Percentiles rank a stretch among this genome's conserved stretches.
Evolutionary conservation across 2,888 invertebrate genomes (phyloP).

Genomic region (Drosophila meridionalis): DNA sequence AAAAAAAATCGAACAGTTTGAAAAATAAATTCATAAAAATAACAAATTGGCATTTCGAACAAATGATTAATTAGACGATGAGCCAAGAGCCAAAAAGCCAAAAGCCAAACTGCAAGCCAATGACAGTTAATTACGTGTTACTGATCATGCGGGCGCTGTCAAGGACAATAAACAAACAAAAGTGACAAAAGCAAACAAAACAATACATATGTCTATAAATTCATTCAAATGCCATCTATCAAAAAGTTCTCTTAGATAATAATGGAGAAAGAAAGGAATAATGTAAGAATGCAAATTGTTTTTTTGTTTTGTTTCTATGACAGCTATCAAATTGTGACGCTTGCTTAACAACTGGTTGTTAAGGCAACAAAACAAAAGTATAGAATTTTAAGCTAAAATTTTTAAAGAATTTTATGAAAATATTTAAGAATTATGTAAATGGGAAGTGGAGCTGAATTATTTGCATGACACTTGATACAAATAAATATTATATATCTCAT

Average conservation of each 20-base stretch:
- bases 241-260: constrained; percentile 18
- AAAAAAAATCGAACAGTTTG: constrained; percentile 20
- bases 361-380: constrained; percentile 10
- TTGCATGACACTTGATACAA: background rate
- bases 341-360: constrained; percentile 8
- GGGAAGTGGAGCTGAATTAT: background rate
- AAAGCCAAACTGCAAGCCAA: constrained; percentile 42
- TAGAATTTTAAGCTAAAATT: background rate
- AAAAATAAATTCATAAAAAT: constrained; percentile 21
- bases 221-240: background rate
- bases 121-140: constrained; percentile 48
- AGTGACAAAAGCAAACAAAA: constrained; percentile 10
- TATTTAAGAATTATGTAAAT: background rate
- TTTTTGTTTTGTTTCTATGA: constrained; percentile 27
- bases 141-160: constrained; percentile 46
- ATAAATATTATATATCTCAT: background rate
- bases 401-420: background rate
- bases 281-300: background rate
- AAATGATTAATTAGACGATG: constrained; percentile 69
- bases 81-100: constrained; percentile 48
- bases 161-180: constrained; percentile 33
- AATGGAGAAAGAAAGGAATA: background rate
- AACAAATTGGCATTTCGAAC: constrained; percentile 61
- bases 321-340: constrained; percentile 22
- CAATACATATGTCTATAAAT: background rate